A percentile compares a stretch with the other conserved stretches of the same genome.
Evolutionary conservation across 2,888 invertebrate species (phyloP).

Genomic region (Gerosis bhagava): DNA sequence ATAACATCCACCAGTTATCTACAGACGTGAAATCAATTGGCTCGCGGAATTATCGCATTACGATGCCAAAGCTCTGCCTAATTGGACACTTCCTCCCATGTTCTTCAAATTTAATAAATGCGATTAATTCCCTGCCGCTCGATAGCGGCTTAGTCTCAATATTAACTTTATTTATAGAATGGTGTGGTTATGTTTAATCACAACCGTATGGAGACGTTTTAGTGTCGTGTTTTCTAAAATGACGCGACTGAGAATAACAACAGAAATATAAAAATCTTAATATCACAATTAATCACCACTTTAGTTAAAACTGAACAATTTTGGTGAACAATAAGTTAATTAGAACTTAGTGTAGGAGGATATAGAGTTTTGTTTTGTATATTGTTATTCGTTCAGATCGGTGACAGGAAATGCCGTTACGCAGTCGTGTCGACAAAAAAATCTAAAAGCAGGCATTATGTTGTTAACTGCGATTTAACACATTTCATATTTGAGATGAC

Average conservation of each 20-base stretch:
- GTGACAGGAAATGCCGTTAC: slow-evolving; percentile 77
- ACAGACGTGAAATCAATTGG: slow-evolving; percentile 71
- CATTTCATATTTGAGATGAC: slow-evolving; percentile 75
- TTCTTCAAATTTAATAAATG: slow-evolving; percentile 42
- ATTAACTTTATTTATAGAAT: slow-evolving; percentile 31
- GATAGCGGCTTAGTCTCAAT: slow-evolving; percentile 10
- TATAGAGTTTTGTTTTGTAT: slow-evolving; percentile 36
- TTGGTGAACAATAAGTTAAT: slow-evolving; percentile 15
- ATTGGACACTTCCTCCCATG: slow-evolving; percentile 68
- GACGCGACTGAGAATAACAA: slow-evolving; percentile 63
- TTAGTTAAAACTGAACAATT: slow-evolving; percentile 44
- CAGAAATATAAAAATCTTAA: slow-evolving; percentile 74
- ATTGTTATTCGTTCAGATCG: slow-evolving; percentile 37
- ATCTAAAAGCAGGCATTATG: slow-evolving; percentile 73
- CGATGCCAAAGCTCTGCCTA: slow-evolving; percentile 64
- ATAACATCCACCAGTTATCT: slow-evolving; percentile 75
- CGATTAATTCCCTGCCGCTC: slow-evolving; percentile 20
- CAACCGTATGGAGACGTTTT: slow-evolving; percentile 49
- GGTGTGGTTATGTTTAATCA: slow-evolving; percentile 42
- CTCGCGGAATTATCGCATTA: slow-evolving; percentile 73
- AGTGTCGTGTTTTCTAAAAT: slow-evolving; percentile 61
- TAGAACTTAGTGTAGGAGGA: slow-evolving; percentile 35
- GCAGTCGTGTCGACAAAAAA: slow-evolving; percentile 64
- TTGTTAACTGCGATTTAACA: slow-evolving; percentile 77
- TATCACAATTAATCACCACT: slow-evolving; percentile 77